phyloP scores from a whole-genome alignment of 2,797 vertebrate species.

The Remorina albescens region DNA sequence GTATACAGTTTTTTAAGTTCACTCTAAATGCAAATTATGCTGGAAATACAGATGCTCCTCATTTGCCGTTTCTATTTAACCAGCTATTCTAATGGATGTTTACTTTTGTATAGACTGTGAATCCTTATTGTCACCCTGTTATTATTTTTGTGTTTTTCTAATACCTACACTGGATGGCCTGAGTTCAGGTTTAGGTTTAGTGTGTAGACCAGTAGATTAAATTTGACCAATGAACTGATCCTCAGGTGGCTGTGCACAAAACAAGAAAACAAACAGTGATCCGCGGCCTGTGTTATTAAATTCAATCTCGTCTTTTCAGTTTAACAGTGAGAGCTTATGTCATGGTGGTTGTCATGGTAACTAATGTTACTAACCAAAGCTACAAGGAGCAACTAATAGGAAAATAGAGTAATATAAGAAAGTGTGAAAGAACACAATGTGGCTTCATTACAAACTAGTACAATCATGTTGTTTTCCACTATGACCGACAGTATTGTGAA shows the following conservation, averaged over 20 bases:
- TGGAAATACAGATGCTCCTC: conserved; percentile 56
- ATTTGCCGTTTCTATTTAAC: conserved; percentile 36
- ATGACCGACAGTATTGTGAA: conserved; percentile 4
- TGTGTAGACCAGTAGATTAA: conserved; percentile 1
- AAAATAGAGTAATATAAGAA: not conserved
- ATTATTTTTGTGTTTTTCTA: not conserved
- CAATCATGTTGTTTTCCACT: conserved; percentile 42
- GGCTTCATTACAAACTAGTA: conserved; percentile 28
- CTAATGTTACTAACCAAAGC: conserved; percentile 12
- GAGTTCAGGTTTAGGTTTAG: conserved; percentile 27
- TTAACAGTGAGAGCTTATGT: not conserved
- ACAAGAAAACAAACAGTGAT: not conserved
- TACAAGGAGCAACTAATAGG: conserved; percentile 3
- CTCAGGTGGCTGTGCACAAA: conserved; percentile 6
- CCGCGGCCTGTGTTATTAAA: conserved; percentile 16
- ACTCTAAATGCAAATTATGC: conserved; percentile 61
- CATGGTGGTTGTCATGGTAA: not conserved
- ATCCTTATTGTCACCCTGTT: conserved; percentile 33
- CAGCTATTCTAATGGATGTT: conserved; percentile 32
- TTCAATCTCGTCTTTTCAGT: not conserved
- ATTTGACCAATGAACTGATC: conserved; percentile 39
- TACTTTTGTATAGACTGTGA: conserved; percentile 58
- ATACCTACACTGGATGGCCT: conserved; percentile 31
- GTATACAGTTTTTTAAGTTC: conserved; percentile 23
- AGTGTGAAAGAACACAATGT: conserved; percentile 19